A percentile compares a stretch with the other conserved stretches of the same genome.
phyloP scores from a whole-genome alignment of 2,797 vertebrate genomes.

The Sebastes minor region DNA sequence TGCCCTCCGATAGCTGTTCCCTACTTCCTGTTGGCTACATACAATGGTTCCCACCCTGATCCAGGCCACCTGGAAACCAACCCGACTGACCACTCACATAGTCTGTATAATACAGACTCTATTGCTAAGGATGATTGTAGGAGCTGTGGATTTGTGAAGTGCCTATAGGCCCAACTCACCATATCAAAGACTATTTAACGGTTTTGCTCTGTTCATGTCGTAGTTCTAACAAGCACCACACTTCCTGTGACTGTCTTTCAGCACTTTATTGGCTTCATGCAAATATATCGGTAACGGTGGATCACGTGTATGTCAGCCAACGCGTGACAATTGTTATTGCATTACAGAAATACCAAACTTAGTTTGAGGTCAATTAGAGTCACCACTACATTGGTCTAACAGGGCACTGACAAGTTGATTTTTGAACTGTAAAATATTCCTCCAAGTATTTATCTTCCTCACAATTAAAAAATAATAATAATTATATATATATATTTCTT shows the following conservation, averaged over 20 bases:
- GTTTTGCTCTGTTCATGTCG: not conserved
- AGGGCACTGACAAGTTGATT: not conserved
- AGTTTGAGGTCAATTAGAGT: no score
- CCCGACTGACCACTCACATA: not conserved
- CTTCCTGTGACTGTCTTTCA: not conserved
- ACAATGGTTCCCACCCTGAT: slow-evolving; percentile 69
- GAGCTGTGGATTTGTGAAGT: not conserved
- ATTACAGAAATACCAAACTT: no score
- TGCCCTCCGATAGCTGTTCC: slow-evolving; percentile 77
- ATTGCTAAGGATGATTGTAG: not conserved
- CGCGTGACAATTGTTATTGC: no score
- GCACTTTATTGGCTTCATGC: not conserved
- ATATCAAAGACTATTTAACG: not conserved
- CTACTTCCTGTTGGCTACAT: slow-evolving; percentile 67
- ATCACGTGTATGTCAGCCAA: not conserved
- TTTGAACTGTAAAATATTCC: not conserved
- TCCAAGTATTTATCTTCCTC: no score
- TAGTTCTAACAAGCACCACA: not conserved
- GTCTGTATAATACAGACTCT: not conserved
- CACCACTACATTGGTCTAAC: no score
- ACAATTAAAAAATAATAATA: no score
- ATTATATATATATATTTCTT: not conserved
- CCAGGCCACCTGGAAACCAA: slow-evolving; percentile 52
- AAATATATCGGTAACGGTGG: no score
- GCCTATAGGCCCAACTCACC: not conserved